Conservation (phyloP, 2,113 vertebrate species). For the Ptilonorhynchus violaceus region DNA sequence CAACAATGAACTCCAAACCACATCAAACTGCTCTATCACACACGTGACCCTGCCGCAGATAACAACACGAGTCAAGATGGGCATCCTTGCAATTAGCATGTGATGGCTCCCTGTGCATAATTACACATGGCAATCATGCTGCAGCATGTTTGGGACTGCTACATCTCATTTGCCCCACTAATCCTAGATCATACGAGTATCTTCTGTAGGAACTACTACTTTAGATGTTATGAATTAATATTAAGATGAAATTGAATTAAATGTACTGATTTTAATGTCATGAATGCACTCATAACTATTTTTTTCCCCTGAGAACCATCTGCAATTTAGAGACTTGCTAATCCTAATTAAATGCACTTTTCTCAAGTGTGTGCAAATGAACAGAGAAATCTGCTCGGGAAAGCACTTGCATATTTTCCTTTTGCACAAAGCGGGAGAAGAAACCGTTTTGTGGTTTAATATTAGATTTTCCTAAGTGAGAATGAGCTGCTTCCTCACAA, state of each 20-base stretch:
- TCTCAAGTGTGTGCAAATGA: conserved; percentile 59
- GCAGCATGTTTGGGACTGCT: not conserved
- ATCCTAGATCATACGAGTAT: not conserved
- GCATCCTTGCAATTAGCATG: not conserved
- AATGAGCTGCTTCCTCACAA: not conserved
- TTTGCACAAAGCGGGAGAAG: not conserved
- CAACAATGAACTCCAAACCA: not conserved
- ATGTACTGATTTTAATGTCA: conserved; percentile 67
- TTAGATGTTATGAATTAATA: conserved; percentile 52
- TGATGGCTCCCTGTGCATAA: not conserved
- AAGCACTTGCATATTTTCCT: conserved; percentile 3
- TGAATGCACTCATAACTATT: conserved; percentile 51
- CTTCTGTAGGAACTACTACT: conserved; percentile 30
- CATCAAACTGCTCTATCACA: accelerated
- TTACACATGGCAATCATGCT: not conserved
- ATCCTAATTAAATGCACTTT: conserved; percentile 65
- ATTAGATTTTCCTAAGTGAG: not conserved
- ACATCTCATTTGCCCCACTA: not conserved
- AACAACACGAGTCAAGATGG: not conserved
- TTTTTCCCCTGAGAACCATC: conserved; percentile 65
- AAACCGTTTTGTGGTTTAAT: not conserved
- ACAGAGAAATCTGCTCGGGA: conserved; percentile 46
- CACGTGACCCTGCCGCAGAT: not conserved
- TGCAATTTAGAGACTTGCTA: conserved; percentile 60
- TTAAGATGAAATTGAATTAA: conserved; percentile 64